Evolutionary conservation across 2,888 invertebrate species (phyloP).

Genomic region (Cloeon dipterum): DNA sequence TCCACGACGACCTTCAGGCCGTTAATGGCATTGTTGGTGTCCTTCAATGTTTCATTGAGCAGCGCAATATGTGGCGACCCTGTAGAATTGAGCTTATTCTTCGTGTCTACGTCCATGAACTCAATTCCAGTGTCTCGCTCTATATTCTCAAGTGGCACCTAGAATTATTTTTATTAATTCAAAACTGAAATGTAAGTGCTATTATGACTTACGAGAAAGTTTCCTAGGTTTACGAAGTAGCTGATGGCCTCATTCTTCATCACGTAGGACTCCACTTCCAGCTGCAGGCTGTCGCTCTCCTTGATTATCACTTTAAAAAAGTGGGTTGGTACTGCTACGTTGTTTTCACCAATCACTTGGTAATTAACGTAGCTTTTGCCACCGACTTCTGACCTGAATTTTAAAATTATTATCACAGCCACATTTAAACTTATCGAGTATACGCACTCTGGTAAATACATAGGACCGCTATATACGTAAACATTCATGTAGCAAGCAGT

Average conservation of each 20-base stretch:
- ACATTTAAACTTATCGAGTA: not conserved
- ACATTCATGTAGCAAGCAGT: slow-evolving; percentile 52
- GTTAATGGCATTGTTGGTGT: no score
- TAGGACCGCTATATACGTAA: slow-evolving; percentile 79
- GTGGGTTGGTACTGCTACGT: slow-evolving; percentile 94
- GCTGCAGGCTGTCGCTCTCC: slow-evolving; percentile 33
- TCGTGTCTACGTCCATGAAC: slow-evolving; percentile 67
- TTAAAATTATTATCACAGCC: no score
- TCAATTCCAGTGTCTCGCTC: slow-evolving; percentile 81
- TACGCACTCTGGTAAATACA: slow-evolving; percentile 54
- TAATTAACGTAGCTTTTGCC: slow-evolving; percentile 81
- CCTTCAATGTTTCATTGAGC: no score
- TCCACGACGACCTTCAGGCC: no score
- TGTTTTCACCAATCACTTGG: slow-evolving; percentile 69
- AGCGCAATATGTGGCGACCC: no score
- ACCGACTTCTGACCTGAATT: slow-evolving; percentile 36
- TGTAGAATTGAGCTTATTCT: slow-evolving; percentile 42
- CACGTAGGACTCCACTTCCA: slow-evolving; percentile 81
- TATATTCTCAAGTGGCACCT: slow-evolving; percentile 77
- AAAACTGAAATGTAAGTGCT: no score
- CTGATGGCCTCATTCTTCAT: slow-evolving; percentile 81
- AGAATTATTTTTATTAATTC: no score
- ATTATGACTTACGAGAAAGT: slow-evolving; percentile 36
- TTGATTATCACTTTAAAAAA: slow-evolving; percentile 70
- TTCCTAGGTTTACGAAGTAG: slow-evolving; percentile 48